Evolutionary conservation across 2,797 vertebrate species (phyloP), one percentile per base, ranked within the genome.

Genomic region (Ibycter americanus): DNA sequence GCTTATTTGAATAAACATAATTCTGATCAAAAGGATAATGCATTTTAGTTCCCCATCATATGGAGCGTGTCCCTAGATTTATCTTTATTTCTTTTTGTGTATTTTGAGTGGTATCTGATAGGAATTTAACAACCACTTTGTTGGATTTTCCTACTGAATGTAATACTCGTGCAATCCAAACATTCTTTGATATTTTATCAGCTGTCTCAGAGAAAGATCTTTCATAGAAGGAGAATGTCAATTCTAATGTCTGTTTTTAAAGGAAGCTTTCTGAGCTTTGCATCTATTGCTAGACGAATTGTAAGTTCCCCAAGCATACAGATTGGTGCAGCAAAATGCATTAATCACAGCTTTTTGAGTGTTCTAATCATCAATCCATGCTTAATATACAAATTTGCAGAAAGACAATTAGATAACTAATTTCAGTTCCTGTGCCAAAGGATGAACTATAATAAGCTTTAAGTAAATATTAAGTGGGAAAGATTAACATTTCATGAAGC

Each of bases 341-440:
- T 85, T 80, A 87, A 91, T 92, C 36, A 46, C 54, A 76, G 67
- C n/a, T 83, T 87, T 93, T 74, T 78, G 52, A 58, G 22, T 54
- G 55, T 73, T 94, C 44, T 73, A 85, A 66, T 95, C 79, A 72
- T 77, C 55, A 91, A 26, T 58, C 73, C 42, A 52, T 3, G 23
- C 80, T 82, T 94, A 86, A 88, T 83, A 42, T 36, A 73, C n/a
- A 82, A 95, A 90, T 89, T 62, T 87, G 17, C 27, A 81, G 81
- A 80, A 74, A 92, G 67, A 85, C 49, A 87, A 85, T 92, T 92
- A 93, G 59, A 56, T 66, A 93, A 59, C 59, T 78, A 92, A 87
- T 94, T 96, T 87, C 49, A 74, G 22, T 89, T 96, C 74, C 74
- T 94, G 32, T 87, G 59, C 73, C 61, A 76, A 82, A 90, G 44